Conservation (phyloP, 2,113 vertebrate species). For the Addax nasomaculatus region DNA sequence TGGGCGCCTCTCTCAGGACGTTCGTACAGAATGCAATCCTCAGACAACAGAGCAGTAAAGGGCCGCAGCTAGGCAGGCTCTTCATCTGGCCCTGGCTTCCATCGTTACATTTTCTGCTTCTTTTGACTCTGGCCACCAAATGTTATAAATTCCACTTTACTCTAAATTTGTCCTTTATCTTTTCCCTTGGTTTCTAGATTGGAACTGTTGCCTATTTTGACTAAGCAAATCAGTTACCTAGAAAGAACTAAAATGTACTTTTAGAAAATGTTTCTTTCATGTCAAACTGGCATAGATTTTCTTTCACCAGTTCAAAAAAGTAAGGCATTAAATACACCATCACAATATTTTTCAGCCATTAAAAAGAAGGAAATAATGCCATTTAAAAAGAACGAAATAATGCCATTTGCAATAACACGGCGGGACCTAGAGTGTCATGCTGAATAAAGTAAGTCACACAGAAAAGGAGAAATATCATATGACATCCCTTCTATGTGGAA, state of each 20-base stretch:
- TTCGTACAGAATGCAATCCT: background rate
- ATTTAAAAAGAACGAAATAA: background rate
- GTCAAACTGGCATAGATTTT: background rate
- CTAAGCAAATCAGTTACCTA: constrained; percentile 15
- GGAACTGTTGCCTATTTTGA: background rate
- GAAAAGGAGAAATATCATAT: background rate
- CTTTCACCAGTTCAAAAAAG: background rate
- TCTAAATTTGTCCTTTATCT: constrained; percentile 5
- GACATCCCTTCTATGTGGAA: background rate
- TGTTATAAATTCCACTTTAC: background rate
- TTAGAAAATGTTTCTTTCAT: constrained; percentile 6
- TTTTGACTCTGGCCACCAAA: background rate
- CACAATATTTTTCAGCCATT: background rate
- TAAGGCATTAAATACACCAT: constrained; percentile 8
- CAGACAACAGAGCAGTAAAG: background rate
- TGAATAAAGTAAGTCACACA: background rate
- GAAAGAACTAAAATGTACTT: background rate
- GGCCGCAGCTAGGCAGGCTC: background rate
- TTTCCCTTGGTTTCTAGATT: background rate
- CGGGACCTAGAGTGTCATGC: background rate
- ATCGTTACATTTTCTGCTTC: background rate
- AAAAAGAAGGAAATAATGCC: background rate
- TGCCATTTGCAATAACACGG: background rate
- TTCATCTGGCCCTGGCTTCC: background rate
- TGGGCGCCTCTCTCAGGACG: background rate